Conservation (phyloP, 2,113 vertebrate species). For the Leucosticte australis region DNA sequence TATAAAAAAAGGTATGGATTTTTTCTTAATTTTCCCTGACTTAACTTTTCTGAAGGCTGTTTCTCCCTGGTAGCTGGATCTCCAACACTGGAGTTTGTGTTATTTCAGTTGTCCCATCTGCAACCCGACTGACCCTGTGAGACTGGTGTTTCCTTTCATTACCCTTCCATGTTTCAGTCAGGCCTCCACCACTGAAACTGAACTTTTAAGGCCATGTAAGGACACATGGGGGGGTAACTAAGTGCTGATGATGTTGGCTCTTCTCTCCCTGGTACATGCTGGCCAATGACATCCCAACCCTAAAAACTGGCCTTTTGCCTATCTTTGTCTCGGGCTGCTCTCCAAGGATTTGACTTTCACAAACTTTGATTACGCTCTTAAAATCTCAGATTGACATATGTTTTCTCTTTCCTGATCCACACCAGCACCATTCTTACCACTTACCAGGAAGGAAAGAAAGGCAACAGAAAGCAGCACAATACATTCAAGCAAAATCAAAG, state of each 20-base stretch:
- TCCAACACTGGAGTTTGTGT: background rate
- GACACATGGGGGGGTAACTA: rapidly evolving
- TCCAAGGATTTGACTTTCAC: background rate
- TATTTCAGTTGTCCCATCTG: background rate
- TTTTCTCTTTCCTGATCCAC: background rate
- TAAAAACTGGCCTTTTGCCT: background rate
- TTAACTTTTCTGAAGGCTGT: background rate
- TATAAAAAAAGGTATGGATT: background rate
- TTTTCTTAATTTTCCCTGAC: background rate
- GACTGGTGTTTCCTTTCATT: background rate
- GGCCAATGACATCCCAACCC: background rate
- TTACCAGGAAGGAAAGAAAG: background rate
- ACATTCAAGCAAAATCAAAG: background rate
- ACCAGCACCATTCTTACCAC: background rate
- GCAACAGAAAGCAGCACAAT: background rate
- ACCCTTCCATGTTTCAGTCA: background rate
- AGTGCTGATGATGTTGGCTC: background rate
- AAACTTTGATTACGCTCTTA: background rate
- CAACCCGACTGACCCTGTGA: background rate
- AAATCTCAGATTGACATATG: rapidly evolving
- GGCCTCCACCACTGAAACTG: background rate
- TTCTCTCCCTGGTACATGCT: background rate
- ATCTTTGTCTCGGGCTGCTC: background rate
- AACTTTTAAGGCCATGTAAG: background rate
- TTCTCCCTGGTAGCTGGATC: background rate